These are phyloP conservation scores for Calypte anna DNA, from an alignment of 2,113 vertebrate species.

Conservation along the genomic window DNA sequence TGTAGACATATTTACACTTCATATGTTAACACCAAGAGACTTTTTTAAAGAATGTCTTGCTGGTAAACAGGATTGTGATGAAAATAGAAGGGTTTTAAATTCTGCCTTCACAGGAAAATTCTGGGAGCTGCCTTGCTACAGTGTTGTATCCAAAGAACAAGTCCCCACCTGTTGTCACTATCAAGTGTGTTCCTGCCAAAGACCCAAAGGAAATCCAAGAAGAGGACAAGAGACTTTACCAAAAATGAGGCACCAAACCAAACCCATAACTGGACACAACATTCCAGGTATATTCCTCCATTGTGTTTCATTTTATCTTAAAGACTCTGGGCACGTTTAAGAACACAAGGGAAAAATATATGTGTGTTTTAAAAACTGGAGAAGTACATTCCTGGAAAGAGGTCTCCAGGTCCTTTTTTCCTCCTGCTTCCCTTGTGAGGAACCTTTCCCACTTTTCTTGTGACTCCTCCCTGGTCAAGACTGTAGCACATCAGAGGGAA, in stretches of 20 bases:
- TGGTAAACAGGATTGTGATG: background rate
- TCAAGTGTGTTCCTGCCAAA: constrained; percentile 54
- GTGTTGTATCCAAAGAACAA: constrained; percentile 71
- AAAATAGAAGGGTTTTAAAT: background rate
- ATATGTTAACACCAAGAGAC: background rate
- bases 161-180: constrained; percentile 47
- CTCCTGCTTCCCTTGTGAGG: background rate
- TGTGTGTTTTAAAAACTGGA: background rate
- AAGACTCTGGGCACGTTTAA: background rate
- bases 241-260: constrained; percentile 49
- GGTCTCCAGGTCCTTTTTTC: background rate
- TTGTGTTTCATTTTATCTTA: background rate
- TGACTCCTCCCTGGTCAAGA: background rate
- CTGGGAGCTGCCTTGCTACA: constrained; percentile 69
- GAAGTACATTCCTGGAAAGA: background rate
- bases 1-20: fast-evolving
- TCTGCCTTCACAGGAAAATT: constrained; percentile 19
- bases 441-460: fast-evolving
- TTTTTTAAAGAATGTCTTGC: background rate
- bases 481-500: fast-evolving
- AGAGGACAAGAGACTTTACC: constrained; percentile 68
- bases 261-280: background rate
- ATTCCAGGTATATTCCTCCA: constrained; percentile 73
- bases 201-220: constrained; percentile 12
- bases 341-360: background rate